phyloP scores from a whole-genome alignment of 2,113 vertebrate species.

The Lepidothrix coronata region DNA sequence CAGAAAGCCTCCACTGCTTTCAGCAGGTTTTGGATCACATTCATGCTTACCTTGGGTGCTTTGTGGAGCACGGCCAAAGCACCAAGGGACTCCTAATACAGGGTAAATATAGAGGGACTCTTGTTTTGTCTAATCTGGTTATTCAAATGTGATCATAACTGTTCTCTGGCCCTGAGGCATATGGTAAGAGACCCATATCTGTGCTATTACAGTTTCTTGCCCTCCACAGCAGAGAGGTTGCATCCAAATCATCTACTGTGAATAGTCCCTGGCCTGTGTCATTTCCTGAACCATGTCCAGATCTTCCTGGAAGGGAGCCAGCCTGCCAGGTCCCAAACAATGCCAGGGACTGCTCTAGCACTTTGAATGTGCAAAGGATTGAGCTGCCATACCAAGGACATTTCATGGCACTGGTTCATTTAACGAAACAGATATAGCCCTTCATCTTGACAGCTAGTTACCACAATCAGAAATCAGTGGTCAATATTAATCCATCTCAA shows the following conservation, averaged over 20 bases:
- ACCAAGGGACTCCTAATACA: neutral
- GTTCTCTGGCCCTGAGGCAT: neutral
- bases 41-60: conserved; percentile 1
- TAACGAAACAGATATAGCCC: neutral
- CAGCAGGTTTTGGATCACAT: neutral
- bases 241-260: neutral
- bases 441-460: neutral
- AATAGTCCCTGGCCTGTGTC: neutral
- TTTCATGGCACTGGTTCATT: neutral
- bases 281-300: neutral
- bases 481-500: neutral
- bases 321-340: neutral
- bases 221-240: neutral
- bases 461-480: neutral
- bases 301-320: neutral
- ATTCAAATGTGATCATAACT: neutral
- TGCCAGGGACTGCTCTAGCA: neutral
- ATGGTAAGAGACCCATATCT: neutral
- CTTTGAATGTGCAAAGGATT: rapidly evolving
- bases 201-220: neutral
- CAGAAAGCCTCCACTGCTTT: neutral
- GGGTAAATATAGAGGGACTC: neutral
- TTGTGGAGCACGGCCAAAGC: neutral
- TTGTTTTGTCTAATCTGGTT: neutral
- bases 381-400: neutral